Conservation (phyloP, 2,888 invertebrate genomes). For the Drosophila prostipennis region DNA sequence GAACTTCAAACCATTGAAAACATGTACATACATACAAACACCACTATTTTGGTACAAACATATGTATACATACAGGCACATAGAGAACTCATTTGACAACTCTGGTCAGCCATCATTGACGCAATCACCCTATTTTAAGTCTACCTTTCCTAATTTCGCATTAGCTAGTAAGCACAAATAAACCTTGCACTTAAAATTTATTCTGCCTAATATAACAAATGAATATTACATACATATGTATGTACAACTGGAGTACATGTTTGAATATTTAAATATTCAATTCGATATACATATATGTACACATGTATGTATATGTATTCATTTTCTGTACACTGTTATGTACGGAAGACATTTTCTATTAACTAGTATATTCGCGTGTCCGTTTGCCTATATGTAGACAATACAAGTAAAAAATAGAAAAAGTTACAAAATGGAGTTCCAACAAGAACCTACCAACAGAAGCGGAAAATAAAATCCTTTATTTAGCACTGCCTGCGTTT, state of each 20-base stretch:
- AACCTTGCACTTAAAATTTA: neutral
- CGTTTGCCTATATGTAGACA: conserved; percentile 10
- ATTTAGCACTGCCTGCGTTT: neutral
- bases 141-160: conserved; percentile 41
- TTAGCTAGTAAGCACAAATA: conserved; percentile 18
- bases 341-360: neutral
- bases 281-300: conserved; percentile 13
- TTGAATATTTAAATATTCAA: neutral
- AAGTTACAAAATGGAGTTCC: conserved; percentile 21
- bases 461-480: neutral
- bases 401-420: conserved; percentile 11
- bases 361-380: neutral
- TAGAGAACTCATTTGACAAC: conserved; percentile 62
- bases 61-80: conserved; percentile 3
- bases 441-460: conserved; percentile 1
- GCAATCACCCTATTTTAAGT: conserved; percentile 75
- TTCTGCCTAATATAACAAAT: conserved; percentile 3
- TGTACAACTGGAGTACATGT: conserved; percentile 4
- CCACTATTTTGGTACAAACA: neutral
- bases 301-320: conserved; percentile 18
- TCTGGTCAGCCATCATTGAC: conserved; percentile 70
- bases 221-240: conserved; percentile 4
- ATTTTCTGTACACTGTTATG: conserved; percentile 3
- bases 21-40: neutral
- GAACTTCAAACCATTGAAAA: neutral